Conservation (phyloP, 2,113 vertebrate species). For the Benthochromis sp. region DNA sequence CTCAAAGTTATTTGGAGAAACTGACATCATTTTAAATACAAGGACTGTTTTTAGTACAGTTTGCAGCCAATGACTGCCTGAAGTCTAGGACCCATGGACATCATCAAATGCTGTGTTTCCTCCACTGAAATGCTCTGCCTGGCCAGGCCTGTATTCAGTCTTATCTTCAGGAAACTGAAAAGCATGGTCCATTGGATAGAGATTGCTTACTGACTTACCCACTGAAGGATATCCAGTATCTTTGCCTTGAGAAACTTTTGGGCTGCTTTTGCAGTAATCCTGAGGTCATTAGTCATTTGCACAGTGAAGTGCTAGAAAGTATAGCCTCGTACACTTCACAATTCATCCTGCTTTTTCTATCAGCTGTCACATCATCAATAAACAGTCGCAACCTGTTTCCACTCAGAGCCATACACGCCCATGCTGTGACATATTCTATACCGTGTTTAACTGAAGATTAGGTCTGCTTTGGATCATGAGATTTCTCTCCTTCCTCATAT, state of each 20-base stretch:
- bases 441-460: not conserved
- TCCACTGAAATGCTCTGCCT: not conserved
- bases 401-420: not conserved
- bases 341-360: not conserved
- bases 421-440: not conserved
- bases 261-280: not conserved
- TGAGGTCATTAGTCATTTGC: not conserved
- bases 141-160: not conserved
- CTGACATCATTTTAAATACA: not conserved
- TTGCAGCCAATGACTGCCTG: not conserved
- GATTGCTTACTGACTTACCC: not conserved
- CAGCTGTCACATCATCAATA: not conserved
- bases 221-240: not conserved
- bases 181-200: not conserved
- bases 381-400: not conserved
- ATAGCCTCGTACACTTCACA: not conserved
- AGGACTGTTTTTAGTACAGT: not conserved
- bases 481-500: not conserved
- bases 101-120: not conserved
- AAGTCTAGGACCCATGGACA: not conserved
- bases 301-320: not conserved
- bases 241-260: not conserved
- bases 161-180: not conserved
- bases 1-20: not conserved
- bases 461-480: not conserved